Percentiles rank a stretch among this genome's conserved stretches.
phyloP scores from a whole-genome alignment of 2,797 vertebrate species.

The Gila robusta region DNA sequence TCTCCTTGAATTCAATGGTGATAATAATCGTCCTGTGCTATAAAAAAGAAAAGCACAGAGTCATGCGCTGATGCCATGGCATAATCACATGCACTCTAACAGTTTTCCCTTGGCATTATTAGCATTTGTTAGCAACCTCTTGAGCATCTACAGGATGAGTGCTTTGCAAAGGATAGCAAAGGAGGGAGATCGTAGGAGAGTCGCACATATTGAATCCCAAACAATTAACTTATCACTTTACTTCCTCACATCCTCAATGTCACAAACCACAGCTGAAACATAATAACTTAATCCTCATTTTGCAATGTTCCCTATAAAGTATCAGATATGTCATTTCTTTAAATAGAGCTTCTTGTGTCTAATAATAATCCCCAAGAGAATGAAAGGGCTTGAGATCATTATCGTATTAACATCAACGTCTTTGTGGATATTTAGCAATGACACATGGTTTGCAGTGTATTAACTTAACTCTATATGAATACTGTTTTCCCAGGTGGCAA shows the following conservation, averaged over 20 bases:
- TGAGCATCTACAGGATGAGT: background rate
- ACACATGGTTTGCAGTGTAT: background rate
- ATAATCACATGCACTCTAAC: slow-evolving; percentile 45
- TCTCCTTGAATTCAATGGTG: background rate
- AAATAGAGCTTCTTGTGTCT: slow-evolving; percentile 9
- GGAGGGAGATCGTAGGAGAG: background rate
- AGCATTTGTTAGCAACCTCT: slow-evolving; percentile 20
- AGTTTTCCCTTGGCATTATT: slow-evolving; percentile 36
- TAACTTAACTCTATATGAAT: background rate
- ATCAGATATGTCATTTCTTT: background rate
- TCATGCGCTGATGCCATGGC: slow-evolving; percentile 26
- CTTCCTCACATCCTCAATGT: background rate
- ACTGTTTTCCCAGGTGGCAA: slow-evolving; percentile 85
- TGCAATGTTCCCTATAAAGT: background rate
- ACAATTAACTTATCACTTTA: background rate
- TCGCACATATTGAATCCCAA: background rate
- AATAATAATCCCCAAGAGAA: slow-evolving; percentile 13
- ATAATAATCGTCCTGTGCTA: background rate
- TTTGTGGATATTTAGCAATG: background rate
- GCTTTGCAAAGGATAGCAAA: slow-evolving; percentile 12
- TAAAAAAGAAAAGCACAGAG: slow-evolving; percentile 17
- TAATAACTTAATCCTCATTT: background rate
- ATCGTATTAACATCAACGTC: background rate
- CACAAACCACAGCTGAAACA: slow-evolving; percentile 38
- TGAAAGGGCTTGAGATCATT: background rate